phyloP scores from a whole-genome alignment of 2,888 invertebrate species.

The Drosophila kuntzei region DNA sequence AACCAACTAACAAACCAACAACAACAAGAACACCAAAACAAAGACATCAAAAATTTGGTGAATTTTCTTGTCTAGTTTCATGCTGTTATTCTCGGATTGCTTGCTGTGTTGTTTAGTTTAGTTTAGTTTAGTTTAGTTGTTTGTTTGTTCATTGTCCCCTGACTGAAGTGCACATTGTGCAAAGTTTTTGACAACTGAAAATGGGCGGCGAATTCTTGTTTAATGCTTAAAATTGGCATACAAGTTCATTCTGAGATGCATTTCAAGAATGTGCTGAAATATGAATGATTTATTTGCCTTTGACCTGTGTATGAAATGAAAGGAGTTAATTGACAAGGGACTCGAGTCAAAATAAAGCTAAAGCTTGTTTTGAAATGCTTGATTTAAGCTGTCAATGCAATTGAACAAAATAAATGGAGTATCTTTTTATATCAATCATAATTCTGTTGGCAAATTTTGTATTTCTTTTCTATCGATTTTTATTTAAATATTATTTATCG shows the following conservation, averaged over 20 bases:
- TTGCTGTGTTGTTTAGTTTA: constrained; percentile 4
- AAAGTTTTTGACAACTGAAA: constrained; percentile 61
- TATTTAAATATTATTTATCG: not conserved
- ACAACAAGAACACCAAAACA: constrained; percentile 26
- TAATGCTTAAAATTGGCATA: constrained; percentile 34
- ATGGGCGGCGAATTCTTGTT: constrained; percentile 41
- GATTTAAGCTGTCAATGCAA: not conserved
- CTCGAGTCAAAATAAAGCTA: not conserved
- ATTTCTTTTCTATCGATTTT: not conserved
- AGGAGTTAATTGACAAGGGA: constrained; percentile 2
- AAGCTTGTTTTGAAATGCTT: not conserved
- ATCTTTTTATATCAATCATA: not conserved
- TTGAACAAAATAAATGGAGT: not conserved
- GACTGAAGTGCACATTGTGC: constrained; percentile 69
- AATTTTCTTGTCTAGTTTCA: constrained; percentile 34
- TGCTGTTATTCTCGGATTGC: constrained; percentile 12
- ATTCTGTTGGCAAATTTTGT: not conserved
- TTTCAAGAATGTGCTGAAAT: constrained; percentile 21
- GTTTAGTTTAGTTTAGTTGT: constrained; percentile 9
- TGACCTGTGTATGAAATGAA: not conserved
- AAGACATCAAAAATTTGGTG: constrained; percentile 55
- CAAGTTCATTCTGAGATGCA: constrained; percentile 41
- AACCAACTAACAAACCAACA: constrained; percentile 26
- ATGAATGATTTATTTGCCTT: constrained; percentile 40
- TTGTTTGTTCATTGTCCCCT: constrained; percentile 14